A percentile compares a stretch with the other conserved stretches of the same genome.
These are phyloP conservation scores for Pantelozetes paolii DNA, from an alignment of 2,888 invertebrate genomes.

Conservation along the genomic window DNA sequence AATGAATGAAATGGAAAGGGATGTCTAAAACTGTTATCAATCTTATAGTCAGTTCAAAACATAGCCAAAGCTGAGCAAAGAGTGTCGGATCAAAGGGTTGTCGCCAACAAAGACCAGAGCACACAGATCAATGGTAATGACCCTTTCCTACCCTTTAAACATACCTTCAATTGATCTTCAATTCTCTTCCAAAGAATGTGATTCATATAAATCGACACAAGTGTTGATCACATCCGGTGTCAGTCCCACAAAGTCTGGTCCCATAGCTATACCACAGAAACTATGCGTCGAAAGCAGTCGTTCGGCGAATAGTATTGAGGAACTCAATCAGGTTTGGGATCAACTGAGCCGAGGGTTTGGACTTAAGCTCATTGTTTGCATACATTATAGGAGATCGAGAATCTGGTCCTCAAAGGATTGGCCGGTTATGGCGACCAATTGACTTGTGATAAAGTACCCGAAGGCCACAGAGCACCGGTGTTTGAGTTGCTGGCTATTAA, in stretches of 20 bases:
- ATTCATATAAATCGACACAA: background rate
- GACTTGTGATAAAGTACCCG: constrained; percentile 66
- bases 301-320: constrained; percentile 77
- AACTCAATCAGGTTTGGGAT: constrained; percentile 66
- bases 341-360: no score
- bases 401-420: constrained; percentile 63
- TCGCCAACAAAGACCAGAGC: constrained; percentile 3
- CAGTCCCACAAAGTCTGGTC: constrained; percentile 53
- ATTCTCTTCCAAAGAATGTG: background rate
- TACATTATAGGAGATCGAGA: constrained; percentile 63
- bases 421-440: constrained; percentile 46
- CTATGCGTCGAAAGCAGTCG: constrained; percentile 53
- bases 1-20: background rate
- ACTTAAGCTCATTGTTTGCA: constrained; percentile 8
- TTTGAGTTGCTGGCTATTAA: constrained; percentile 62
- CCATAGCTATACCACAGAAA: constrained; percentile 56
- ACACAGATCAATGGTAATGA: background rate
- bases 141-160: no score
- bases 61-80: background rate
- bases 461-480: constrained; percentile 77
- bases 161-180: no score
- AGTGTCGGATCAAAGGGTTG: background rate
- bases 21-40: background rate
- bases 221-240: background rate
- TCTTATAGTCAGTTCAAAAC: constrained; percentile 13